A percentile compares a stretch with the other conserved stretches of the same genome.
phyloP scores from a whole-genome alignment of 2,797 vertebrate species.

The Hydrocynus forskahlii region DNA sequence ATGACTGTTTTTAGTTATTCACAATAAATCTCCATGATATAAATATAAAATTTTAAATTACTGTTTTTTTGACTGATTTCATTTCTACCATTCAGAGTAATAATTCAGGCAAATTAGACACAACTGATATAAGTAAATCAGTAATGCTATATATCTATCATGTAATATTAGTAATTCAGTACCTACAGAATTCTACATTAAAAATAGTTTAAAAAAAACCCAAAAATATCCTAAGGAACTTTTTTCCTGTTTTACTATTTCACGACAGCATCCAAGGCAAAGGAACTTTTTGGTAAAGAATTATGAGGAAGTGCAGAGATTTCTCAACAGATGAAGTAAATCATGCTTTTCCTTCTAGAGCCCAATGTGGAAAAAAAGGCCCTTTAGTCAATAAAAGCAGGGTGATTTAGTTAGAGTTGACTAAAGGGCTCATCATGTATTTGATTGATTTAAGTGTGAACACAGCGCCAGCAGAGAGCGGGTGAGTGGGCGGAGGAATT shows the following conservation, averaged over 20 bases:
- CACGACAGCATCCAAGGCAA: not conserved
- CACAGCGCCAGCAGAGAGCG: slow-evolving; percentile 17
- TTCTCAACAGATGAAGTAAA: slow-evolving; percentile 2
- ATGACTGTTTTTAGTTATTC: not conserved
- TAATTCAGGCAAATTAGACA: not conserved
- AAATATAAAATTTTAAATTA: too few species aligned
- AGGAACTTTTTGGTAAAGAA: not conserved
- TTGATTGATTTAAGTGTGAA: slow-evolving; percentile 35
- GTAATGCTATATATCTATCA: not conserved
- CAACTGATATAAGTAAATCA: not conserved
- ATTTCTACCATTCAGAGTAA: not conserved
- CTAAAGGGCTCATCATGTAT: slow-evolving; percentile 29
- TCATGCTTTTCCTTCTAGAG: not conserved
- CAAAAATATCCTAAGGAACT: too few species aligned
- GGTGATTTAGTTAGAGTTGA: slow-evolving; percentile 17
- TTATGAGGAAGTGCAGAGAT: not conserved
- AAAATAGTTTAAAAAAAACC: not conserved
- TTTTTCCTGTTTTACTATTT: too few species aligned
- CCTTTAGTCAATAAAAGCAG: slow-evolving; percentile 30
- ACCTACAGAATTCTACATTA: not conserved
- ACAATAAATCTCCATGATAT: too few species aligned
- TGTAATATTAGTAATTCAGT: not conserved
- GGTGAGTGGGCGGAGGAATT: slow-evolving; percentile 3
- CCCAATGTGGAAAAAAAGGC: not conserved
- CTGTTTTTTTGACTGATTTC: not conserved